These are phyloP conservation scores for Corythornis madagascariensis DNA, from an alignment of 2,113 vertebrate species.

Conservation along the genomic window DNA sequence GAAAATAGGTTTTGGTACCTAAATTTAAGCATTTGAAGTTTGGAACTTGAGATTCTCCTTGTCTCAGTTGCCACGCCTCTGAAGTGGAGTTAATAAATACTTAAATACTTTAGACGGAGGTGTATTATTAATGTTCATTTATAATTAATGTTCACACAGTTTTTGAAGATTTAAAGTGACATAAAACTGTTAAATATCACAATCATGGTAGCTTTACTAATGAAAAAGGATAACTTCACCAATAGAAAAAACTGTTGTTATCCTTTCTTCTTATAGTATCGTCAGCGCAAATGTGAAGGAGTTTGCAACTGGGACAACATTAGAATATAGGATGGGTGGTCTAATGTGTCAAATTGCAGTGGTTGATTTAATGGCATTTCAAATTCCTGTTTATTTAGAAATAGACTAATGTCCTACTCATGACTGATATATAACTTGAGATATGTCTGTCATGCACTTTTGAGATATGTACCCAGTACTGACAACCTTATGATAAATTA, in stretches of 20 bases:
- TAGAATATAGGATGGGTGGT: neutral
- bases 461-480: neutral
- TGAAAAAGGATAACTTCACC: neutral
- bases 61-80: neutral
- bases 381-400: neutral
- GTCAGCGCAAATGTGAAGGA: neutral
- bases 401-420: neutral
- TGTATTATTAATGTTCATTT: slow-evolving; percentile 62
- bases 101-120: slow-evolving; percentile 47
- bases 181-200: slow-evolving; percentile 8
- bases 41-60: slow-evolving; percentile 28
- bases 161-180: slow-evolving; percentile 53
- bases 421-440: neutral
- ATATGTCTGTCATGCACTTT: neutral
- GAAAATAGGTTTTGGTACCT: neutral
- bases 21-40: neutral
- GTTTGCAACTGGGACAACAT: neutral
- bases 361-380: neutral
- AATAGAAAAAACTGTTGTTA: neutral
- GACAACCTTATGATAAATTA: neutral
- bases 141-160: slow-evolving; percentile 45
- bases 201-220: neutral
- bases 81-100: slow-evolving; percentile 49
- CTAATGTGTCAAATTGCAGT: neutral
- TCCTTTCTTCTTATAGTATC: neutral